A percentile compares a stretch with the other conserved stretches of the same genome.
phyloP scores from a whole-genome alignment of 2,113 vertebrate genomes.

The Andinoacara biseriatus region DNA sequence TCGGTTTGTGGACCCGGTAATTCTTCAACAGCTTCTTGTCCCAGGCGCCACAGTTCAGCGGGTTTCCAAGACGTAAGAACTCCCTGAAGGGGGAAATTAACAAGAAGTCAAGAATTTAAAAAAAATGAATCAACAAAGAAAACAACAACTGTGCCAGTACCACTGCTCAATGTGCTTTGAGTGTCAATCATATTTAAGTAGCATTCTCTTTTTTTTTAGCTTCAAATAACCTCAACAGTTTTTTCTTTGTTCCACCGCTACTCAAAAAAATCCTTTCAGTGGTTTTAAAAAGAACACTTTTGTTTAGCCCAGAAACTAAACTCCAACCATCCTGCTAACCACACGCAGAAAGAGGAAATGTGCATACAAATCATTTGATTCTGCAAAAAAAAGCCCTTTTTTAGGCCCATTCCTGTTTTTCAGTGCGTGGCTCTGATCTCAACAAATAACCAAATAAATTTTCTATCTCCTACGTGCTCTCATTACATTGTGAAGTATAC shows the following conservation, averaged over 20 bases:
- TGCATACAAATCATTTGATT: accelerated
- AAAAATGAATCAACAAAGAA: not conserved
- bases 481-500: not conserved
- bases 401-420: not conserved
- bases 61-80: constrained; percentile 94
- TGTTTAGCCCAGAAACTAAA: not conserved
- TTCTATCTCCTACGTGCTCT: not conserved
- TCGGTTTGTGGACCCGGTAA: constrained; percentile 96
- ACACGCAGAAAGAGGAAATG: not conserved
- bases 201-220: not conserved
- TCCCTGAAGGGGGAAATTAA: constrained; percentile 79
- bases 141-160: not conserved
- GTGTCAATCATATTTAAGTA: not conserved
- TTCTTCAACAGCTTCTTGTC: constrained; percentile 96
- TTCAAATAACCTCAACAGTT: not conserved
- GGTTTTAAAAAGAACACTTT: accelerated
- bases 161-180: not conserved
- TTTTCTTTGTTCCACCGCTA: no score
- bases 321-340: not conserved
- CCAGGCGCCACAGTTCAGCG: constrained; percentile 98
- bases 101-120: not conserved
- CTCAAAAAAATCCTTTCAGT: not conserved
- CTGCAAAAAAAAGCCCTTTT: not conserved
- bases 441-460: not conserved
- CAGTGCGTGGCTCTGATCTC: not conserved